These are phyloP conservation scores for Nanger granti DNA, from an alignment of 2,113 vertebrate genomes.

Conservation along the genomic window DNA sequence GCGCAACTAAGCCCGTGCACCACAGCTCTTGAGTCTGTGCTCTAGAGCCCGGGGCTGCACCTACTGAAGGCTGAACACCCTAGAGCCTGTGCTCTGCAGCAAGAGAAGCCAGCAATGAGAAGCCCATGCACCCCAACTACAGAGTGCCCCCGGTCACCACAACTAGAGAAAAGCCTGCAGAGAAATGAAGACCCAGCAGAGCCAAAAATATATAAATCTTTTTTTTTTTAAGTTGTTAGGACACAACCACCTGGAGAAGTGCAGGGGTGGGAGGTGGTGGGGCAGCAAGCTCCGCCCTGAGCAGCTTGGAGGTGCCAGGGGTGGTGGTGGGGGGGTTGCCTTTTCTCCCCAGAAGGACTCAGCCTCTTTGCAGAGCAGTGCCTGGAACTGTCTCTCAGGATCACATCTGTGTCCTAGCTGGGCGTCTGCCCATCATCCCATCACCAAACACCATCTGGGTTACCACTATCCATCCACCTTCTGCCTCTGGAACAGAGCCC, in stretches of 20 bases:
- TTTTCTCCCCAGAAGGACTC: not conserved
- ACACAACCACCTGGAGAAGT: too few relatives aligned
- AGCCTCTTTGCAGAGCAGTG: not conserved
- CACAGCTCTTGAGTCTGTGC: not conserved
- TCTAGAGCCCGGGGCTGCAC: rapidly evolving
- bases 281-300: rapidly evolving
- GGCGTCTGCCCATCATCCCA: rapidly evolving
- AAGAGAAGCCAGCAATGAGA: not conserved
- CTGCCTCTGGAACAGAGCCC: not conserved
- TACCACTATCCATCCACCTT: not conserved
- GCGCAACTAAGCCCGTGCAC: not conserved
- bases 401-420: not conserved
- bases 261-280: not conserved
- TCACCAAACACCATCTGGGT: not conserved
- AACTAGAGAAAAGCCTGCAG: not conserved
- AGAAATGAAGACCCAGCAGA: not conserved
- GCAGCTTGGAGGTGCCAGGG: not conserved
- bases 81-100: not conserved
- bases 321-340: too few relatives aligned
- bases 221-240: not conserved
- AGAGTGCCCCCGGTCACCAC: not conserved
- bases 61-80: not conserved
- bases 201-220: not conserved
- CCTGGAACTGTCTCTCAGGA: not conserved
- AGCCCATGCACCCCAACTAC: not conserved